Evolutionary conservation across 2,113 vertebrate genomes (phyloP).

Genomic region (Pelvicachromis taeniatus): DNA sequence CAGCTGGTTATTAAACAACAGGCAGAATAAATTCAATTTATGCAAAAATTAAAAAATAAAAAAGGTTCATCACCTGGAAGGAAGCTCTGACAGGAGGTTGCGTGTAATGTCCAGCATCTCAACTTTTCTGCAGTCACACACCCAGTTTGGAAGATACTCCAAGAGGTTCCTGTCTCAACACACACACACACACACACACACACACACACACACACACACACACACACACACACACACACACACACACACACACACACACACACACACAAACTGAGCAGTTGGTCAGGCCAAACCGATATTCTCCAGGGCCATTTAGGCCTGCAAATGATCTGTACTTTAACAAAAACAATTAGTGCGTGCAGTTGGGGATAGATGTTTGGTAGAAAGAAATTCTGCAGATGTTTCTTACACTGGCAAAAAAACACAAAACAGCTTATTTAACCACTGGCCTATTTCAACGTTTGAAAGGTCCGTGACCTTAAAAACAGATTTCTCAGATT

Average conservation of each 20-base stretch:
- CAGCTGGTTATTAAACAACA: not conserved
- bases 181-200: slow-evolving; percentile 9
- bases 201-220: slow-evolving; percentile 1
- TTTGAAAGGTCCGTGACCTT: not conserved
- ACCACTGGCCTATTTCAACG: not conserved
- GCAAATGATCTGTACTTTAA: not conserved
- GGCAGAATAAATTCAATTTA: not conserved
- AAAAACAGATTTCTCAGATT: not conserved
- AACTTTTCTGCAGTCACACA: slow-evolving; percentile 91
- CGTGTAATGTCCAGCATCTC: slow-evolving; percentile 87
- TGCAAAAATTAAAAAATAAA: not conserved
- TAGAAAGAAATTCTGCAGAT: not conserved
- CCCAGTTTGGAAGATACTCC: slow-evolving; percentile 89
- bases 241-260: not conserved
- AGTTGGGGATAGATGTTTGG: not conserved
- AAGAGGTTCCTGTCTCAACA: slow-evolving; percentile 83
- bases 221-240: not conserved
- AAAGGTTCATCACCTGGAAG: slow-evolving; percentile 76
- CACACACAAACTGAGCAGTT: slow-evolving; percentile 24
- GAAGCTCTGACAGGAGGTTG: slow-evolving; percentile 86
- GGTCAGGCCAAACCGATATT: not conserved
- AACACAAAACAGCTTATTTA: not conserved
- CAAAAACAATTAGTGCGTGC: not conserved
- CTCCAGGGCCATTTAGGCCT: not conserved
- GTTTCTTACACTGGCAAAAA: not conserved